Evolutionary conservation across 2,888 invertebrate species (phyloP).

Genomic region (Clunio marinus): DNA sequence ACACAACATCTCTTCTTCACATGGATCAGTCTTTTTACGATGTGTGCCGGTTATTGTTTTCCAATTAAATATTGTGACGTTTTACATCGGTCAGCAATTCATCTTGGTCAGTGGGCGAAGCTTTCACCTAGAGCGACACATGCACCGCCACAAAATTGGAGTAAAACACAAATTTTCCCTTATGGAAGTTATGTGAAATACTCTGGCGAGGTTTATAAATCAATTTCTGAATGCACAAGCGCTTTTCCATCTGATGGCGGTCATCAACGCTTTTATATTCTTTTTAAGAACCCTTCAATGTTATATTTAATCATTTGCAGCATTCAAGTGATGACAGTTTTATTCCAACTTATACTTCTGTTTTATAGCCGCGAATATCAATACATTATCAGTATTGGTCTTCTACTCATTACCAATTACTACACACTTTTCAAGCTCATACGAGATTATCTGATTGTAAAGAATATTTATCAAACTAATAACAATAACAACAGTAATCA

Average conservation of each 20-base stretch:
- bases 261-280: constrained; percentile 82
- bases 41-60: constrained; percentile 67
- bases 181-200: constrained; percentile 70
- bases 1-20: constrained; percentile 79
- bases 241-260: constrained; percentile 80
- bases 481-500: no score
- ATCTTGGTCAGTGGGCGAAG: constrained; percentile 63
- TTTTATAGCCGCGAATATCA: constrained; percentile 85
- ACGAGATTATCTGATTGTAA: constrained; percentile 80
- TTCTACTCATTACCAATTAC: constrained; percentile 86
- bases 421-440: constrained; percentile 84
- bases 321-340: constrained; percentile 65
- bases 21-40: constrained; percentile 78
- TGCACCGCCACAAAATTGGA: constrained; percentile 52
- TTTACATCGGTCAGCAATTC: constrained; percentile 82
- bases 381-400: constrained; percentile 77
- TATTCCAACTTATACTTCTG: constrained; percentile 73
- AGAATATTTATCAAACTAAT: constrained; percentile 73
- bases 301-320: constrained; percentile 69
- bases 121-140: constrained; percentile 44
- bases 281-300: constrained; percentile 81
- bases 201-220: constrained; percentile 68
- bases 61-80: constrained; percentile 75
- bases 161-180: constrained; percentile 62
- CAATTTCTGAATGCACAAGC: constrained; percentile 73